Conservation (phyloP, 2,888 invertebrate genomes). For the Drosophila trichaetosa region DNA sequence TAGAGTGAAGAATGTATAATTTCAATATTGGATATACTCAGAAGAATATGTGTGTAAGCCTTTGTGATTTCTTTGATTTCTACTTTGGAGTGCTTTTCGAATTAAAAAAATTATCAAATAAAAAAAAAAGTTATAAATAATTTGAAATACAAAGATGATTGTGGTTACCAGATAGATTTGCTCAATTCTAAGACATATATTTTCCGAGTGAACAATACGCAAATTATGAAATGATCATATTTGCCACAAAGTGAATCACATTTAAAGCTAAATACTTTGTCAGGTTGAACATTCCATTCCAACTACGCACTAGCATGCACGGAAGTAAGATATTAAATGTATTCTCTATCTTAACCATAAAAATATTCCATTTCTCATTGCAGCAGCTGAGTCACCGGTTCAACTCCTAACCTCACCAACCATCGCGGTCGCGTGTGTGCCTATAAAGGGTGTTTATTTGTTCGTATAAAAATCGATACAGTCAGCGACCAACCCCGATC, state of each 20-base stretch:
- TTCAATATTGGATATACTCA: neutral
- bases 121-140: neutral
- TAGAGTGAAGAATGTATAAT: too few species aligned
- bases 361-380: conserved; percentile 37
- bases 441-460: conserved; percentile 51
- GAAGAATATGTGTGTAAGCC: neutral
- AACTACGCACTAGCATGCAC: neutral
- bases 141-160: too few species aligned
- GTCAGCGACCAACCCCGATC: conserved; percentile 44
- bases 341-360: conserved; percentile 15
- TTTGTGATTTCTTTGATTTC: neutral
- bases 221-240: neutral
- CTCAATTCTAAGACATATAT: neutral
- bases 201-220: too few species aligned
- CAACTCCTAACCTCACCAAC: conserved; percentile 2
- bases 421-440: conserved; percentile 26
- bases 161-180: neutral
- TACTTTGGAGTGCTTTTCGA: fast-evolving
- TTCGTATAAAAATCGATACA: conserved; percentile 72
- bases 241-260: neutral
- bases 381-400: conserved; percentile 59
- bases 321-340: conserved; percentile 3
- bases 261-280: neutral
- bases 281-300: neutral
- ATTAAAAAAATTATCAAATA: neutral